These are phyloP conservation scores for Cryptoprocta ferox DNA, from an alignment of 2,797 vertebrate species.

Conservation along the genomic window DNA sequence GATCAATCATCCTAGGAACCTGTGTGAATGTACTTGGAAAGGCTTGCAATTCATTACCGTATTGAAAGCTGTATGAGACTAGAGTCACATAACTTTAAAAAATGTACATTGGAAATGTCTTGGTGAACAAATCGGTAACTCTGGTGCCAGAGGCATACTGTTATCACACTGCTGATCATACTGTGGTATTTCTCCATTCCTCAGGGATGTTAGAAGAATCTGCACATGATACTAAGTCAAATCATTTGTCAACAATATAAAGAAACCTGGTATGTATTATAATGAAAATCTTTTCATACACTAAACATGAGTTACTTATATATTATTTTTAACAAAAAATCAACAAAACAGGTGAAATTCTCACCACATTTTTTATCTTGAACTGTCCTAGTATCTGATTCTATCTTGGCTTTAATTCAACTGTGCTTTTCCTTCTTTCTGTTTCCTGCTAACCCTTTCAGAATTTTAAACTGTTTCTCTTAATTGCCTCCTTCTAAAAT, in stretches of 20 bases:
- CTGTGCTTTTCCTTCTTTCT: neutral
- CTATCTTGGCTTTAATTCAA: constrained; percentile 41
- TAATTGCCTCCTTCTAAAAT: constrained; percentile 28
- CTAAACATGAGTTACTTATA: neutral
- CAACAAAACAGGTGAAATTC: neutral
- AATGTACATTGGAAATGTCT: constrained; percentile 66
- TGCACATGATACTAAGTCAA: neutral
- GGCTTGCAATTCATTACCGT: constrained; percentile 4
- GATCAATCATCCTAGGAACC: constrained; percentile 61
- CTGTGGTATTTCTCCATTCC: constrained; percentile 46
- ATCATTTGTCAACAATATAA: constrained; percentile 46
- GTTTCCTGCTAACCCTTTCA: neutral
- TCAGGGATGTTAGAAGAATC: constrained; percentile 30
- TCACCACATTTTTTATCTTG: neutral
- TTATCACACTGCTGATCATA: constrained; percentile 39
- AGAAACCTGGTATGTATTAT: constrained; percentile 38
- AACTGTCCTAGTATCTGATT: neutral
- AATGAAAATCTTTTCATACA: neutral
- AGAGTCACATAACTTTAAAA: constrained; percentile 58
- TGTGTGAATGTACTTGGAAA: constrained; percentile 54
- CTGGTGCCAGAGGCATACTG: constrained; percentile 32
- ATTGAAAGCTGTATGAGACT: constrained; percentile 54
- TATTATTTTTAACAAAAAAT: constrained; percentile 33
- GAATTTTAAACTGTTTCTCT: constrained; percentile 14
- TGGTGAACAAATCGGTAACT: constrained; percentile 51